These are phyloP conservation scores for Rosalia funebris DNA, from an alignment of 2,888 invertebrate genomes.

Conservation along the genomic window DNA sequence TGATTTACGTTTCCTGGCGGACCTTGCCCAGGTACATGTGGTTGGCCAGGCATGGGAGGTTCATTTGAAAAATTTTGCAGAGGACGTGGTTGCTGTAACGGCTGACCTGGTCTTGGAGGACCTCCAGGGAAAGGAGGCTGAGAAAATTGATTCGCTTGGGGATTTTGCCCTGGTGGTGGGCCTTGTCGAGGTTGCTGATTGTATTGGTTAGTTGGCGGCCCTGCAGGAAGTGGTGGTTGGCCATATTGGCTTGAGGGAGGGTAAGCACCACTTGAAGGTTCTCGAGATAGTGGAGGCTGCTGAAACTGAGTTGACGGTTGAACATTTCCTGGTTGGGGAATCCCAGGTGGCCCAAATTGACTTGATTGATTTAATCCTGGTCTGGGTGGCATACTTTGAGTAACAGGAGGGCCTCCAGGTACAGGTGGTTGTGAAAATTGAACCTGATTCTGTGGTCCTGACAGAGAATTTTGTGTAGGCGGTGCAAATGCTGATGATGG, in stretches of 20 bases:
- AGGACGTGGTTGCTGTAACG: conserved; percentile 12
- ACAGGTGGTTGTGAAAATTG: conserved; percentile 3
- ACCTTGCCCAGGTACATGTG: conserved; percentile 22
- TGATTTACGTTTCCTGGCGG: conserved; percentile 25
- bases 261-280: conserved; percentile 4
- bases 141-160: conserved; percentile 11
- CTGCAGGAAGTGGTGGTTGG: conserved; percentile 2
- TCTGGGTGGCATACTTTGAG: conserved; percentile 15
- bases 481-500: conserved; percentile 16
- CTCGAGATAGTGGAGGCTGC: conserved; percentile 10
- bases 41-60: conserved; percentile 33
- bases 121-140: conserved; percentile 11
- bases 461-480: conserved; percentile 18
- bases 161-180: conserved; percentile 25
- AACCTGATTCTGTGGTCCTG: neutral
- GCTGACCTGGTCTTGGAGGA: conserved; percentile 17
- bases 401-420: conserved; percentile 5
- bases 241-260: neutral
- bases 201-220: conserved; percentile 1
- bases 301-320: neutral
- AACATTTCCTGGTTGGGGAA: conserved; percentile 1
- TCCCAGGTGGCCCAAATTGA: conserved; percentile 1
- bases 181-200: conserved; percentile 16
- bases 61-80: conserved; percentile 25
- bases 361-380: conserved; percentile 14